Base-by-base conservation (phyloP, 2,113 vertebrate genomes). In the Eira barbara region DNA sequence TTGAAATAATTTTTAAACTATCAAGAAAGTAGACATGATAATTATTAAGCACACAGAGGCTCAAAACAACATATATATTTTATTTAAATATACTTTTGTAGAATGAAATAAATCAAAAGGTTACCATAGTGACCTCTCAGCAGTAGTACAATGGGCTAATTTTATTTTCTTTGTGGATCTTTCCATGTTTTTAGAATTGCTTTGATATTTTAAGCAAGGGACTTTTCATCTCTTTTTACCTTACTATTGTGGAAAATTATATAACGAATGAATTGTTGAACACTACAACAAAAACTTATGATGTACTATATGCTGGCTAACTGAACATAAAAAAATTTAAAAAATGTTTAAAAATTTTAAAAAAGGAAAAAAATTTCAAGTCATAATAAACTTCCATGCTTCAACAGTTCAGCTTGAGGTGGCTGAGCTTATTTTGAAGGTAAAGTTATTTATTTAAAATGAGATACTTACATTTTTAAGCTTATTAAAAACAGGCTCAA, bases 1-100 rank as follows among this genome's bases (percentile, higher is more conserved):
- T 83, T 95, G 55, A 91, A 84, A 79, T 65, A 47, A 86, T 47
- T 89, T 81, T 61, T 78, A 83, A 87, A 82, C 89, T 55, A 85
- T n/a, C 78, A 71, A 96, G 63, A 96, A 92, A 91, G 42, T 49
- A n/a, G 45, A 81, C 13, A 20, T 49, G 47, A 61, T 63, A 69
- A 63, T 57, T 25, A 69, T 84, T 59, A 81, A 27, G 27, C 27
- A 61, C 55, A 76, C 21, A 83, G 92, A 95, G 10, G 7, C 25
- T 79, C 52, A 95, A 94, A 92, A 79, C 39, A 94, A 78, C 31
- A 79, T 45, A 20, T 23, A 36, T 81, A 23, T 79, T 89, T 94
- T 88, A 67, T 80, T 95, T 49, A 85, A 65, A 49, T 29, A 79
- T 29, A 57, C 20, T 87, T 79, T 63, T 42, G 4, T 61, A 65